Evolutionary conservation across 2,113 vertebrate species (phyloP), one percentile per base, ranked within the genome.

Genomic region (Leptocoma aspasia): DNA sequence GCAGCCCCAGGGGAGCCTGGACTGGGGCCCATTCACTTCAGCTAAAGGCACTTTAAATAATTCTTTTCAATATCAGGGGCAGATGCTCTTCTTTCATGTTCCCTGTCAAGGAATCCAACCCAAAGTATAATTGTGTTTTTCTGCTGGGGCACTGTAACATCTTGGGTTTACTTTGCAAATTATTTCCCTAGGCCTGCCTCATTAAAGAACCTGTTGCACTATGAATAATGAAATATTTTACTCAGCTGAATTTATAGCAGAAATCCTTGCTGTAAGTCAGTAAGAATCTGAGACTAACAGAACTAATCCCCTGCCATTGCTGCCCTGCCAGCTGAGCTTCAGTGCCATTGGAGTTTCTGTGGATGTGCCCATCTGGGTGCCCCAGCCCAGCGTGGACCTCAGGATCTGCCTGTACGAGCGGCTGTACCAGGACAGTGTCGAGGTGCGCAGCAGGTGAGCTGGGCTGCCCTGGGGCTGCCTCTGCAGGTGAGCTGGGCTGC

Each of bases 321-420:
- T 73, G 1, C 77, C 12, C 82, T 80, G 39, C 42, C 69, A 98
- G 98, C 53, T 98, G 65, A 44, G 37, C 83, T 97, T 98, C 61
- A 98, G 96, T 81, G 98, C 89, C 60, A 1, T 6, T 1, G 99
- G 98, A 1, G 39, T 98, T 20, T 98, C 98, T 1, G 5, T 97
- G 15, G 97, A 98, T 1, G 91, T 98, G 70, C 99, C 99, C 0
- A 98, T 99, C 39, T 99, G 98, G 98, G 97, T 99, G 86, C 92
- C 97, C 33, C 94, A 94, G 50, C 97, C 99, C 57, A 98, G 28
- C 10, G 57, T 99, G 24, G 98, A 99, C 84, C 95, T 99, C 13
- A 99, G 98, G 97, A 99, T 99, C 92, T 99, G 99, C 97, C 97
- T 97, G 97, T 99, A 98, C 9, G 98, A 99, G 85, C 95, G 77